Conservation (phyloP, 2,113 vertebrate species). For the Odontophorus gujanensis region DNA sequence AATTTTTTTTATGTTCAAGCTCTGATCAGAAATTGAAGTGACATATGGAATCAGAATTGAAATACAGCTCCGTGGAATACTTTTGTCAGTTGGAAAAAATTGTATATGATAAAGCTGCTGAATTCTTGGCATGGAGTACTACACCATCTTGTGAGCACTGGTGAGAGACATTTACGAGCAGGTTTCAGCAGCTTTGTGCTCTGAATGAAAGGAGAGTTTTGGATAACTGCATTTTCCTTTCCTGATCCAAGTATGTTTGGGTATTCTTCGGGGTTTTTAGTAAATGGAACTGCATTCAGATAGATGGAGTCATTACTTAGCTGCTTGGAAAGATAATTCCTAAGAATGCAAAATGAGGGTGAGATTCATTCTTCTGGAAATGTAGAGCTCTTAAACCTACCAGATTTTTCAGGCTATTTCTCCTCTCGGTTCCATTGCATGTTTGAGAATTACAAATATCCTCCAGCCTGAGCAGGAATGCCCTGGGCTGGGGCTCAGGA, state of each 20-base stretch:
- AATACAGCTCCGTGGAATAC: constrained; percentile 55
- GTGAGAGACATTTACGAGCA: constrained; percentile 43
- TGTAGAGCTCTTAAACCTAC: background rate
- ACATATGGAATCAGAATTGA: constrained; percentile 71
- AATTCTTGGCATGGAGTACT: constrained; percentile 59
- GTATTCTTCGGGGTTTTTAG: constrained; percentile 14
- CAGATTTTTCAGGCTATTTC: background rate
- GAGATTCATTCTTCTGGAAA: constrained; percentile 27
- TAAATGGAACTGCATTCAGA: constrained; percentile 36
- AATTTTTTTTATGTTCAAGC: constrained; percentile 51
- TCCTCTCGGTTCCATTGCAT: background rate
- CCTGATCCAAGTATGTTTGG: background rate
- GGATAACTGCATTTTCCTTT: constrained; percentile 24
- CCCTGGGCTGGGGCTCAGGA: background rate
- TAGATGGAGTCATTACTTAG: constrained; percentile 5
- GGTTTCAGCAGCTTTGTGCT: constrained; percentile 24
- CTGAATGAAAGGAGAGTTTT: constrained; percentile 23
- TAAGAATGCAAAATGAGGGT: constrained; percentile 18
- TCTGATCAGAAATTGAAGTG: constrained; percentile 70
- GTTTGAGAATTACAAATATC: background rate
- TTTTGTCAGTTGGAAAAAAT: constrained; percentile 63
- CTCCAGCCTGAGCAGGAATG: background rate
- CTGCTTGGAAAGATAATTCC: constrained; percentile 21
- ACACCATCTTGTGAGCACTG: constrained; percentile 68
- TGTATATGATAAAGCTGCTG: constrained; percentile 20